These are phyloP conservation scores for Pithys albifrons DNA, from an alignment of 2,113 vertebrate species.

Conservation along the genomic window DNA sequence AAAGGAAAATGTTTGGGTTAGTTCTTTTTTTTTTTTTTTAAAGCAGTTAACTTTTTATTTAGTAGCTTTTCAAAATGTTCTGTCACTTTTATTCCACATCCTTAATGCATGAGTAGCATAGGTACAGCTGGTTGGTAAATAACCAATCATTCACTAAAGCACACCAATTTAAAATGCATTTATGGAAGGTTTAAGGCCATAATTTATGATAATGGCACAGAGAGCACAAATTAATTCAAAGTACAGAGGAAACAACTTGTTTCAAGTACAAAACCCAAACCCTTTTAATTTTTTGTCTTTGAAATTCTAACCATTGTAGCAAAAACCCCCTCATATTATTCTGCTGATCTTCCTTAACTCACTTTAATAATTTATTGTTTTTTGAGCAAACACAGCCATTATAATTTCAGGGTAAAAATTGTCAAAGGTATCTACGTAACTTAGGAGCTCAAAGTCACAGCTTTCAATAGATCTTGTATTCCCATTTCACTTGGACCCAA, in stretches of 20 bases:
- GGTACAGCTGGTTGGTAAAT: slow-evolving; percentile 68
- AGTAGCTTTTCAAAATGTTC: slow-evolving; percentile 16
- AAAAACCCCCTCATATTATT: background rate
- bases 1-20: background rate
- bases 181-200: slow-evolving; percentile 66
- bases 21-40: background rate
- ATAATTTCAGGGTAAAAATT: background rate
- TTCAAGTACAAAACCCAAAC: slow-evolving; percentile 54
- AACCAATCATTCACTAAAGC: slow-evolving; percentile 70
- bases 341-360: background rate
- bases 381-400: background rate
- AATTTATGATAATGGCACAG: slow-evolving; percentile 71
- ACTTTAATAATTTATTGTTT: background rate
- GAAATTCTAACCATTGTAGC: slow-evolving; percentile 24
- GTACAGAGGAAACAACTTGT: slow-evolving; percentile 47
- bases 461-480: background rate
- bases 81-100: slow-evolving; percentile 49
- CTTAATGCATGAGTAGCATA: slow-evolving; percentile 50
- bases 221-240: slow-evolving; percentile 75
- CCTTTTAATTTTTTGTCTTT: background rate
- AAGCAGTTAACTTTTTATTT: background rate
- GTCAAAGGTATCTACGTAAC: background rate
- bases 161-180: slow-evolving; percentile 70
- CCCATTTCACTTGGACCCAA: background rate
- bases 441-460: background rate